Percentiles rank a stretch among this genome's conserved stretches.
These are phyloP conservation scores for Hippoglossus hippoglossus DNA, from an alignment of 2,797 vertebrate species.

Conservation along the genomic window DNA sequence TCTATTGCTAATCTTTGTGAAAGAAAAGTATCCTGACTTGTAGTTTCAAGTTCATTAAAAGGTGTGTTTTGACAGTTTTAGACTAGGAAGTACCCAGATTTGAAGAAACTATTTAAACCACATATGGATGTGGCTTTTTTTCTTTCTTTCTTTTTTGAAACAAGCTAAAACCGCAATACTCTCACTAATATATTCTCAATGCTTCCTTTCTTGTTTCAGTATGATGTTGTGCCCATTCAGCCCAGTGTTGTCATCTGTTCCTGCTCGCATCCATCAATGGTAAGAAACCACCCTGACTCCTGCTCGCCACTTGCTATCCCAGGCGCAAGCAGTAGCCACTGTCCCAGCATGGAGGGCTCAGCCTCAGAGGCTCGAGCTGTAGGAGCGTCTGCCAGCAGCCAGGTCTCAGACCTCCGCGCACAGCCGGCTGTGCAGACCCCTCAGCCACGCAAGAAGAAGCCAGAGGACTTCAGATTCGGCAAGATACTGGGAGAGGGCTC, in stretches of 20 bases:
- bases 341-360: slow-evolving; percentile 90
- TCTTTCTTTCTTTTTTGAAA: background rate
- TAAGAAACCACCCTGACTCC: slow-evolving; percentile 96
- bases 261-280: slow-evolving; percentile 96
- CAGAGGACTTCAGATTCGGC: slow-evolving; percentile 97
- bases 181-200: slow-evolving; percentile 37
- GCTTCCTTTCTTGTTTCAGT: slow-evolving; percentile 79
- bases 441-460: slow-evolving; percentile 96
- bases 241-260: slow-evolving; percentile 96
- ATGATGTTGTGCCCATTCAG: slow-evolving; percentile 98
- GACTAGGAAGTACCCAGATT: background rate
- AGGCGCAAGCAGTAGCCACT: slow-evolving; percentile 89
- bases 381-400: slow-evolving; percentile 80
- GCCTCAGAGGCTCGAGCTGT: slow-evolving; percentile 83
- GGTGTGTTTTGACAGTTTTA: background rate
- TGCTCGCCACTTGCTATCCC: slow-evolving; percentile 89
- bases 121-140: background rate
- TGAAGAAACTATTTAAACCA: slow-evolving; percentile 3
- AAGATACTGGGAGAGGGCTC: slow-evolving; percentile 99
- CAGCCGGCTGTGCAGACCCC: slow-evolving; percentile 81
- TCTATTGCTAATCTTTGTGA: background rate
- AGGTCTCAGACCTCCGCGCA: slow-evolving; percentile 76
- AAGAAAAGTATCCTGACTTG: background rate
- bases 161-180: slow-evolving; percentile 1
- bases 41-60: background rate